These are phyloP conservation scores for Virgularia gustaviana DNA, from an alignment of 92 coral and sea anemone genomes.

Conservation along the genomic window DNA sequence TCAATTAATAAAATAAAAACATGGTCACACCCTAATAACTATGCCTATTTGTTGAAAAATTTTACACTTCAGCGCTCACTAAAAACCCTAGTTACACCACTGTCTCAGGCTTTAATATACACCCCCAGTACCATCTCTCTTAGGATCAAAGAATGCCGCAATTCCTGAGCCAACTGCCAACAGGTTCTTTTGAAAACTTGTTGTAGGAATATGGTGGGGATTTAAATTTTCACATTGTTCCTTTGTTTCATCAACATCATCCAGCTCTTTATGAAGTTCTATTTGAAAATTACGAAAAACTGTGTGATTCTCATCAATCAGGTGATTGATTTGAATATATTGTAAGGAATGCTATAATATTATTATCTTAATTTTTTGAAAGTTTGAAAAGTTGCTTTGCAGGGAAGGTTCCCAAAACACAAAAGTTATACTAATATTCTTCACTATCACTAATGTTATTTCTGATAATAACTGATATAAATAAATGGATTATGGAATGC, in stretches of 20 bases:
- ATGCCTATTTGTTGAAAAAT: too few relatives aligned
- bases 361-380: too few relatives aligned
- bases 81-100: too few relatives aligned
- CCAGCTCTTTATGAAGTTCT: not conserved
- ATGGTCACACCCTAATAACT: too few relatives aligned
- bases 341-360: not conserved
- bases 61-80: too few relatives aligned
- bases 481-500: not conserved
- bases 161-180: conserved; percentile 82
- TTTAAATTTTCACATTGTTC: conserved; percentile 35
- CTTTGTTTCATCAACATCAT: not conserved
- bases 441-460: not conserved
- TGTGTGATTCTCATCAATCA: not conserved
- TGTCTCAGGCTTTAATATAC: too few relatives aligned
- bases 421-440: too few relatives aligned
- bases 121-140: conserved; percentile 84
- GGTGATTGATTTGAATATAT: not conserved
- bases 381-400: too few relatives aligned
- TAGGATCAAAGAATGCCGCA: conserved; percentile 77
- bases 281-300: not conserved
- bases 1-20: too few relatives aligned
- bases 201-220: conserved; percentile 73
- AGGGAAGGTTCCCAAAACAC: too few relatives aligned
- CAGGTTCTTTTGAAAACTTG: conserved; percentile 63
- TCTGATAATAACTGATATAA: not conserved